A percentile compares a stretch with the other conserved stretches of the same genome.
Evolutionary conservation across 1,140 invertebrate genomes (phyloP).

Genomic region (Musca vetustissima): DNA sequence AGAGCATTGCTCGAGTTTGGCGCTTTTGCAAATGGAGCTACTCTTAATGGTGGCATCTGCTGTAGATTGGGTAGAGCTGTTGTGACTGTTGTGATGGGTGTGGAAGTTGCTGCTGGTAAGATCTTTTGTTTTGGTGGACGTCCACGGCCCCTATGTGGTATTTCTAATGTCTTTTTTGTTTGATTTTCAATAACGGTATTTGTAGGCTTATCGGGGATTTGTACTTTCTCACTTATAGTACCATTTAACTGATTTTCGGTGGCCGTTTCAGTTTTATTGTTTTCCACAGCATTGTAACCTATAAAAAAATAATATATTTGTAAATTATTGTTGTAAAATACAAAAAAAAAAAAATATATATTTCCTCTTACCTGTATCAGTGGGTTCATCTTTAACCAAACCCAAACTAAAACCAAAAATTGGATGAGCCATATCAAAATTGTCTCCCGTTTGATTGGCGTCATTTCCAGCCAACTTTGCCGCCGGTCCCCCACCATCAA

Average conservation of each 20-base stretch:
- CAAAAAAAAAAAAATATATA: neutral
- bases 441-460: slow-evolving; percentile 25
- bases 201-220: neutral
- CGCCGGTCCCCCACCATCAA: neutral
- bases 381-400: slow-evolving; percentile 42
- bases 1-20: neutral
- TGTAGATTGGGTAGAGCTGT: neutral
- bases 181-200: neutral
- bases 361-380: slow-evolving; percentile 38
- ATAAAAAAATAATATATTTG: neutral
- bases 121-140: slow-evolving; percentile 8
- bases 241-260: slow-evolving; percentile 27
- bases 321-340: slow-evolving; percentile 10
- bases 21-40: slow-evolving; percentile 36
- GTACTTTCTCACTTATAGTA: neutral
- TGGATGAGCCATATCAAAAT: slow-evolving; percentile 45
- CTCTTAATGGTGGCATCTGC: slow-evolving; percentile 34
- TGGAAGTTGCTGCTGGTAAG: slow-evolving; percentile 1
- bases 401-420: slow-evolving; percentile 52
- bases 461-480: slow-evolving; percentile 13
- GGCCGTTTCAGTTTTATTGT: slow-evolving; percentile 29
- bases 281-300: slow-evolving; percentile 41
- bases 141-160: neutral
- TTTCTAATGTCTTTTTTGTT: neutral
- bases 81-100: slow-evolving; percentile 2